Evolutionary conservation across 37 sponge, comb jelly and placozoan genomes (phyloP), one percentile per base, ranked within the genome.

Genomic region (Cliona cf. orientalis): DNA sequence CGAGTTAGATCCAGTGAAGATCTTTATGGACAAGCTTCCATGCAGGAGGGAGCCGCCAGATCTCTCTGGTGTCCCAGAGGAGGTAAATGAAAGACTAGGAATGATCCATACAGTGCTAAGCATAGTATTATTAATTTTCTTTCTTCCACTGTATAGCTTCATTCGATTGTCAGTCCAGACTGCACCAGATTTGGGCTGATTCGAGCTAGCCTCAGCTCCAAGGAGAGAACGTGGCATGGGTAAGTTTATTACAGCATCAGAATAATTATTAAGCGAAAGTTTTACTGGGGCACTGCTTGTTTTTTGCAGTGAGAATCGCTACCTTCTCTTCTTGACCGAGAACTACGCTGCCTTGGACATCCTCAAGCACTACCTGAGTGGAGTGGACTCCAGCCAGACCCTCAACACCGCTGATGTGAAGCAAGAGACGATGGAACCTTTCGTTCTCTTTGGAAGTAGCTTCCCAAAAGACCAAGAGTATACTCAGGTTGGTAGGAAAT

Each of bases 381-480:
- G 41, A 22, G 66, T 66, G 76, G n/a, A 38, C 42, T 9, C 32
- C 5, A 33, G 39, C 38, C 61, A 40, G 28, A 17, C 35, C 6
- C n/a, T n/a, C n/a, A 7, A 5, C 23, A 61, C 63, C 23, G 23
- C 7, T 7, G 29, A 49, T 49, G n/a, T n/a, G n/a, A 46, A 71
- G 22, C 28, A n/a, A 5, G 39, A 23, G 42, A 42, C 17, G 74
- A 46, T 19, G 73, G 37, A 83, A 37, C 85, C 91, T 29, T 83
- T 63, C 71, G 73, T 94, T 11, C 78, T 91, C 39, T 94, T 94
- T 82, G 91, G 91, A 33, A 91, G 91, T 46, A 91, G 87, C 73
- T 94, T 94, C 38, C 91, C 95, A 32, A 78, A 73, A 75, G 95
- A 94, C 66, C 78, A 80, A 64, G 95, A 94, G 25, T 94, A 94